phyloP scores from a whole-genome alignment of 2,113 vertebrate genomes.

The Oostethus manadensis region DNA sequence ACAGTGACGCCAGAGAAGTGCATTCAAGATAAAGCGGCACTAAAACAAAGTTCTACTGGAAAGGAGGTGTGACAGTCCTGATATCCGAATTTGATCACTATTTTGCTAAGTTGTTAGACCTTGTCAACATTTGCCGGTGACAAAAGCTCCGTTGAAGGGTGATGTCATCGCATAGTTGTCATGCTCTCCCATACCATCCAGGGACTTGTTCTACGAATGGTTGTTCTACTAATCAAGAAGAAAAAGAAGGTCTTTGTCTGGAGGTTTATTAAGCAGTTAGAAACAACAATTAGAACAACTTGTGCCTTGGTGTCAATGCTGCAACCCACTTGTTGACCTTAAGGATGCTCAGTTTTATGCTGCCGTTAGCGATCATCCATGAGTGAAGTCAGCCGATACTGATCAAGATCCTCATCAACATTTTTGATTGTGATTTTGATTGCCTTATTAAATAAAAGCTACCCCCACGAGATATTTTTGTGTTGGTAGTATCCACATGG shows the following conservation, averaged over 20 bases:
- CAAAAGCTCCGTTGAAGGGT: conserved; percentile 21
- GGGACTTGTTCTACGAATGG: too few species aligned
- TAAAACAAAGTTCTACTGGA: neutral
- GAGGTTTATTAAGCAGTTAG: conserved; percentile 28
- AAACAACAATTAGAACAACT: neutral
- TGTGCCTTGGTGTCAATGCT: neutral
- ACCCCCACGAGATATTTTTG: too few species aligned
- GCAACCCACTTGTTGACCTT: too few species aligned
- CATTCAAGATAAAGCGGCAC: neutral
- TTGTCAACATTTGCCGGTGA: conserved; percentile 15
- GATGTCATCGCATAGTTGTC: conserved; percentile 40
- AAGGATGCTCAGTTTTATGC: too few species aligned
- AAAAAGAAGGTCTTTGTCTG: conserved; percentile 1
- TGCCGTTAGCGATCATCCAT: too few species aligned
- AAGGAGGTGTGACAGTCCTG: conserved; percentile 1
- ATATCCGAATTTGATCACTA: neutral
- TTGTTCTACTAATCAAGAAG: conserved; percentile 29
- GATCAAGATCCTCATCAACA: too few species aligned
- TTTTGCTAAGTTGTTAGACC: neutral
- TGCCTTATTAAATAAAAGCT: too few species aligned
- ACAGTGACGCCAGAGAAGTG: neutral
- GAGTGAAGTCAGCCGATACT: too few species aligned
- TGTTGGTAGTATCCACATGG: too few species aligned
- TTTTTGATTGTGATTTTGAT: too few species aligned
- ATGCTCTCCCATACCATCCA: conserved; percentile 39